A percentile compares a stretch with the other conserved stretches of the same genome.
Conservation (phyloP, 2,888 invertebrate species). For the Hydrotaea cyrtoneurina region DNA sequence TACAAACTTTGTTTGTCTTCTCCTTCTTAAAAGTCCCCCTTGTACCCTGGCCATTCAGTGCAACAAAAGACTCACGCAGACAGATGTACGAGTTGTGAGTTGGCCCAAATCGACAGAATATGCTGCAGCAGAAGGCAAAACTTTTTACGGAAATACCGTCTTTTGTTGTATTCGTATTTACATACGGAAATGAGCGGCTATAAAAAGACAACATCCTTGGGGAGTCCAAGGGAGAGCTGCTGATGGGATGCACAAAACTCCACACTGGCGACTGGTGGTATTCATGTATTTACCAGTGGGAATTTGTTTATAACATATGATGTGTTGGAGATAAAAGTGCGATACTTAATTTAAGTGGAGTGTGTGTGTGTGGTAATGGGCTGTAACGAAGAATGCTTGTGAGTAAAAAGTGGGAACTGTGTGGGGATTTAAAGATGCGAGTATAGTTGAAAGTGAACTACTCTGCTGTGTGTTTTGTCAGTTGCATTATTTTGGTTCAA, state of each 20-base stretch:
- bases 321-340: constrained; percentile 1
- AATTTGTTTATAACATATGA: not conserved
- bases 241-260: not conserved
- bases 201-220: constrained; percentile 38
- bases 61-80: not conserved
- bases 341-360: constrained; percentile 6
- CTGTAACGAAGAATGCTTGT: not conserved
- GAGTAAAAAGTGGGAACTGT: not conserved
- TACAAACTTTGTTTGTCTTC: constrained; percentile 42
- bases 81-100: not conserved
- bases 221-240: not conserved
- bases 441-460: no score
- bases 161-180: constrained; percentile 46
- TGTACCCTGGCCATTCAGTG: not conserved
- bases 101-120: not conserved
- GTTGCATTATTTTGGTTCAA: no score
- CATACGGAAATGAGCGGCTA: constrained; percentile 39
- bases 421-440: not conserved
- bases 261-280: not conserved
- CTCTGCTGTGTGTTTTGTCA: no score
- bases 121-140: constrained; percentile 1
- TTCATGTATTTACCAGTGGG: not conserved
- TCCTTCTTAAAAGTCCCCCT: not conserved
- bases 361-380: no score
- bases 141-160: constrained; percentile 48